Evolutionary conservation across 2,797 vertebrate species (phyloP), one percentile per base, ranked within the genome.

Genomic region (Podarcis siculus): DNA sequence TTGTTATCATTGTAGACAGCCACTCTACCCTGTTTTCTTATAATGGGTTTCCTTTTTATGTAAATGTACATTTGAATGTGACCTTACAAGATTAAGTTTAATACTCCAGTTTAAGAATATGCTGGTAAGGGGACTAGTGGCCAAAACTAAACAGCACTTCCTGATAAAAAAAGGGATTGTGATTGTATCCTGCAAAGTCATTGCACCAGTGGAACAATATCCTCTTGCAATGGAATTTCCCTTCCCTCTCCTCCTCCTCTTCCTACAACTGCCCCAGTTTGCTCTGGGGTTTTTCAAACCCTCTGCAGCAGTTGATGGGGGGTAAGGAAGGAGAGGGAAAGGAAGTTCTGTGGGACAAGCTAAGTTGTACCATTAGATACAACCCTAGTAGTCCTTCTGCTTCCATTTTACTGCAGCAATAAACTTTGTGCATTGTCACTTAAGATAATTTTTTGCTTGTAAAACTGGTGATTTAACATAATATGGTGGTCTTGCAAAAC

Each of bases 141-240:
- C 85, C 21, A 19, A 25, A 83, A 84, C 42, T 0, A 0, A 66
- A 17, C 72, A 42, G 45, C 49, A 0, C 0, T 37, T 61, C 55
- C 75, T 25, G 39, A 77, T 84, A 23, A 64, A 86, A 88, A 37
- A n/a, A n/a, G 61, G 2, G 5, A 23, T 3, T 84, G 42, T 75
- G 61, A 23, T 64, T 64, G 6, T 64, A 64, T 64, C 61, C 61
- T 5, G 5, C 61, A 64, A 64, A 64, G 21, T 64, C 5, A 64
- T 64, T 23, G 21, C 61, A 64, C 21, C 5, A 64, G 61, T 64
- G 61, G 61, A 64, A 64, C 61, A 19, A 23, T 1, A 5, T 23
- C 21, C 21, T 19, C 5, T 64, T 64, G 61, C 61, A 64, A 23
- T 64, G 61, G 61, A 64, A 64, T 23, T 64, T 64, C 5, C 61